These are phyloP conservation scores for Rhinoraja longicauda DNA, from an alignment of 2,797 vertebrate genomes.

Conservation along the genomic window DNA sequence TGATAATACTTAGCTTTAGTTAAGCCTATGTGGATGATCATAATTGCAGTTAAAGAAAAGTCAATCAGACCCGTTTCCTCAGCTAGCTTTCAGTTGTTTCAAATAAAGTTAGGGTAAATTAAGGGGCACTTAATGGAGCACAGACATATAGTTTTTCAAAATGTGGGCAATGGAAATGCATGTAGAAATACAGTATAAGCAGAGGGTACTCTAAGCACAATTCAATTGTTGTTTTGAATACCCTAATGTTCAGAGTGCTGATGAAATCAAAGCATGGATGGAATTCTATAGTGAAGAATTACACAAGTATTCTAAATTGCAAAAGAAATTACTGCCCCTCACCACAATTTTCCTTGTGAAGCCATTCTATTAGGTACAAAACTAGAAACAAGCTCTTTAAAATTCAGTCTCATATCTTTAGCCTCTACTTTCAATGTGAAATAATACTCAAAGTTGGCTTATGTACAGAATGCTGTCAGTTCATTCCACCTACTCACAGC, in stretches of 20 bases:
- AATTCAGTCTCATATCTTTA: constrained; percentile 71
- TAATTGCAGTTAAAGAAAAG: neutral
- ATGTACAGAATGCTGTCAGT: constrained; percentile 86
- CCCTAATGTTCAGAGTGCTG: constrained; percentile 44
- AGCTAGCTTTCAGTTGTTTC: neutral
- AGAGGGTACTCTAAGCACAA: neutral
- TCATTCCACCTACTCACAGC: constrained; percentile 79
- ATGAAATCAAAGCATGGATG: constrained; percentile 41
- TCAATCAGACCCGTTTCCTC: neutral
- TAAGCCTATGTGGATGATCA: neutral
- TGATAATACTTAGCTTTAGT: neutral
- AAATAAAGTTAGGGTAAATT: neutral
- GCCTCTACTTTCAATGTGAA: constrained; percentile 96
- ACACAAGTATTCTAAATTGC: constrained; percentile 59
- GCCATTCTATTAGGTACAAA: constrained; percentile 70
- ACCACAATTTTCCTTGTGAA: constrained; percentile 59
- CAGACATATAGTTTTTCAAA: neutral
- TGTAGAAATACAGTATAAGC: neutral
- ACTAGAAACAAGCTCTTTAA: constrained; percentile 85
- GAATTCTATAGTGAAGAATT: constrained; percentile 57
- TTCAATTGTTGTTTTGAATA: constrained; percentile 46
- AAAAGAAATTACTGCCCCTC: constrained; percentile 66
- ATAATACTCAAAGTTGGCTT: constrained; percentile 92
- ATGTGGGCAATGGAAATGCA: neutral
- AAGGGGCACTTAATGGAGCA: neutral